Conservation (phyloP, 2,113 vertebrate genomes). For the Lophura nycthemera region DNA sequence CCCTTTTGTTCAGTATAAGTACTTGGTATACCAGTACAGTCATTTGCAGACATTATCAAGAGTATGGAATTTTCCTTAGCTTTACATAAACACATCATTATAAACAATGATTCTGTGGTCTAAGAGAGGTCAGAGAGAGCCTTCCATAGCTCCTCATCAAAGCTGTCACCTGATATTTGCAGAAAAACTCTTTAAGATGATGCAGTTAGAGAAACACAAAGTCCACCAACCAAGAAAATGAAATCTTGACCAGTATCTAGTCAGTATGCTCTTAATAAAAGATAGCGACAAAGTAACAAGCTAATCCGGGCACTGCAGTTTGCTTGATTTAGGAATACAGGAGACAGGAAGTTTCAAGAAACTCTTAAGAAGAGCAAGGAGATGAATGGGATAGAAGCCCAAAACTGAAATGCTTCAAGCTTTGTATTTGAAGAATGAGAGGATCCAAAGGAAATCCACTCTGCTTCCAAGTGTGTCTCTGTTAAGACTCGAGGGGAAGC, state of each 20-base stretch:
- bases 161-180: neutral
- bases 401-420: neutral
- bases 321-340: neutral
- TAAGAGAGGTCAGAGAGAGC: neutral
- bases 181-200: neutral
- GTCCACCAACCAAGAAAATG: neutral
- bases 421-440: neutral
- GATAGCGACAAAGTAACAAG: neutral
- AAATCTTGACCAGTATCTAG: neutral
- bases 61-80: fast-evolving
- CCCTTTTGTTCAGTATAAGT: neutral
- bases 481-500: neutral
- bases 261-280: neutral
- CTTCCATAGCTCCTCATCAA: neutral
- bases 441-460: neutral
- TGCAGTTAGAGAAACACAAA: neutral
- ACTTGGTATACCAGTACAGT: neutral
- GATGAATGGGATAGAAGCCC: neutral
- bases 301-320: neutral
- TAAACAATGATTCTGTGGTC: neutral
- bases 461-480: neutral
- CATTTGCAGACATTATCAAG: neutral
- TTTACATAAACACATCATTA: neutral
- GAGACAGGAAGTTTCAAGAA: neutral
- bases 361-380: neutral